Evolutionary conservation across 2,113 vertebrate species (phyloP).

Genomic region (Australoheros scitulus): DNA sequence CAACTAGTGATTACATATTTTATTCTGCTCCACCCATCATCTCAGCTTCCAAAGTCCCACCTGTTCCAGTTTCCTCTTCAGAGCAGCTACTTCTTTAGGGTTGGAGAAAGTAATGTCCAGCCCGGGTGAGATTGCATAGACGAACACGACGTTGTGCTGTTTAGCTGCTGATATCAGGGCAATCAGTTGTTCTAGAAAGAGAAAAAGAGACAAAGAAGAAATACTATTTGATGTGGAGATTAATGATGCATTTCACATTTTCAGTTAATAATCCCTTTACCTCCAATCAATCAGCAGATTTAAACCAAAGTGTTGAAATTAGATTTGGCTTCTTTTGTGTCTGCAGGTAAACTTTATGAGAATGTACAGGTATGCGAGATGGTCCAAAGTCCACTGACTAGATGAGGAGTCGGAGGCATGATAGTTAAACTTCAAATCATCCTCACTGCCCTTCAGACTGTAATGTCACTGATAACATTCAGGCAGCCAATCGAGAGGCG

Average conservation of each 20-base stretch:
- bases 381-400: neutral
- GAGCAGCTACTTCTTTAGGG: conserved; percentile 88
- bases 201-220: neutral
- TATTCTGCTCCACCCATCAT: conserved; percentile 7
- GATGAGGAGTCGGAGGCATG: neutral
- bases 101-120: conserved; percentile 98
- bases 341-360: neutral
- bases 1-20: neutral
- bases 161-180: conserved; percentile 91
- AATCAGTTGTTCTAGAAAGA: conserved; percentile 87
- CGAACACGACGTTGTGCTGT: conserved; percentile 89
- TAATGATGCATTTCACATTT: neutral
- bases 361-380: neutral
- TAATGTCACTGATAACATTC: conserved; percentile 22
- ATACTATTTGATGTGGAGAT: neutral
- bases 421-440: neutral
- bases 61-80: conserved; percentile 92
- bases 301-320: neutral
- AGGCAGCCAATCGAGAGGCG: neutral
- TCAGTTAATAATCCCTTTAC: neutral
- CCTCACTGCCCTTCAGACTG: neutral
- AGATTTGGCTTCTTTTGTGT: neutral
- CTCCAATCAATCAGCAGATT: neutral
- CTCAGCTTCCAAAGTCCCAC: conserved; percentile 48
- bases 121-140: conserved; percentile 97